Evolutionary conservation across 2,113 vertebrate genomes (phyloP).

Genomic region (Eulacestoma nigropectus): DNA sequence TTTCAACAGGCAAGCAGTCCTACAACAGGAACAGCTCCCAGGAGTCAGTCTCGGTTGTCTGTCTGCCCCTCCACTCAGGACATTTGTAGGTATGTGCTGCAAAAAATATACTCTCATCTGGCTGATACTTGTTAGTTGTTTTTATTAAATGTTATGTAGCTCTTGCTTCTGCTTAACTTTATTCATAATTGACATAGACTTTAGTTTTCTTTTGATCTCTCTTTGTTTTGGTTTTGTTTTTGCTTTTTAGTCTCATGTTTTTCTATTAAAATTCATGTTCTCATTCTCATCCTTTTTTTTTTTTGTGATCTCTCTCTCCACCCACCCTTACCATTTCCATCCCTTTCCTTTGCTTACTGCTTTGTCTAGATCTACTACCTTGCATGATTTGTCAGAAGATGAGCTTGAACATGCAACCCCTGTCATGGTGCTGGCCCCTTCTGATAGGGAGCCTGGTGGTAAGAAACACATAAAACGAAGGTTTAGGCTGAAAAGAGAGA

Average conservation of each 20-base stretch:
- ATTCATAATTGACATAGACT: background rate
- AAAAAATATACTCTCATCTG: background rate
- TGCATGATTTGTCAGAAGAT: slow-evolving; percentile 81
- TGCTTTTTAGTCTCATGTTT: slow-evolving; percentile 45
- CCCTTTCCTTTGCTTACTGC: slow-evolving; percentile 63
- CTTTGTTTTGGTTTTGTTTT: slow-evolving; percentile 1
- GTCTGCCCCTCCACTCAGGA: slow-evolving; percentile 90
- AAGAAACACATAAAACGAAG: slow-evolving; percentile 83
- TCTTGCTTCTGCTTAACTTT: slow-evolving; percentile 40
- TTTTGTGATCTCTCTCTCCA: slow-evolving; percentile 45
- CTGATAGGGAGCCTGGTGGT: slow-evolving; percentile 70
- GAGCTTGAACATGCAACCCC: slow-evolving; percentile 71
- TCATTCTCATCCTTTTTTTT: slow-evolving; percentile 59
- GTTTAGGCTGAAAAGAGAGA: slow-evolving; percentile 75
- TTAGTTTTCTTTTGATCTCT: slow-evolving; percentile 1
- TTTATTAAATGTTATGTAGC: background rate
- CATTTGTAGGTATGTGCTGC: slow-evolving; percentile 87
- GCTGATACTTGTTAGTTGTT: background rate
- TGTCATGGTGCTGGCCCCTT: slow-evolving; percentile 70
- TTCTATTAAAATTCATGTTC: slow-evolving; percentile 35
- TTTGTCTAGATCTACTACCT: slow-evolving; percentile 76
- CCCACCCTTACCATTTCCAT: slow-evolving; percentile 62
- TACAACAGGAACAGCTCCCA: slow-evolving; percentile 79
- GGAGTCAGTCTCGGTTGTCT: slow-evolving; percentile 81
- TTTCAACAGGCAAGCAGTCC: slow-evolving; percentile 91